These are phyloP conservation scores for Novumbra hubbsi DNA, from an alignment of 2,797 vertebrate genomes.

Conservation along the genomic window DNA sequence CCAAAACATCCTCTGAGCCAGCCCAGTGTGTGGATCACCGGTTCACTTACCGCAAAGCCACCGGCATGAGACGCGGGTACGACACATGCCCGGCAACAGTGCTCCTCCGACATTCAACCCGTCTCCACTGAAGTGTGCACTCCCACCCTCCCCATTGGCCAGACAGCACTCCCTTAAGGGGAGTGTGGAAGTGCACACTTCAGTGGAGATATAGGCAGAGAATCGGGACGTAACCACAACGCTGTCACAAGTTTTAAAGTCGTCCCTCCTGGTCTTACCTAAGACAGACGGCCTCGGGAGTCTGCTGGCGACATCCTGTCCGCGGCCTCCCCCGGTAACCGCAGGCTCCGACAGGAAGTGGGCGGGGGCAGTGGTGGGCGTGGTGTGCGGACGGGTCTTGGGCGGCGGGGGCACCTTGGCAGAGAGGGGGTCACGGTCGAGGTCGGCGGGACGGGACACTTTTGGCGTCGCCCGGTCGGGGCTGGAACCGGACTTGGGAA, in stretches of 20 bases:
- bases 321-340: slow-evolving; percentile 64
- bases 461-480: slow-evolving; percentile 54
- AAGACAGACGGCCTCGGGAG: slow-evolving; percentile 76
- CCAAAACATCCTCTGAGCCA: not conserved
- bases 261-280: slow-evolving; percentile 66
- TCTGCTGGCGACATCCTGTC: slow-evolving; percentile 67
- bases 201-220: not conserved
- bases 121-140: not conserved
- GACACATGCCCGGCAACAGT: not conserved
- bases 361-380: slow-evolving; percentile 55
- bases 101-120: not conserved
- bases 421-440: slow-evolving; percentile 35
- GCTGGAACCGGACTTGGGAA: slow-evolving; percentile 74
- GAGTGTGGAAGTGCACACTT: not conserved
- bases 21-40: not conserved
- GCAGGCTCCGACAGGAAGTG: slow-evolving; percentile 80
- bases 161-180: not conserved
- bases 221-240: not conserved
- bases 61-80: not conserved
- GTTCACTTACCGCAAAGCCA: not conserved
- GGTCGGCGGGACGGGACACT: slow-evolving; percentile 46
- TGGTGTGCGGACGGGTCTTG: slow-evolving; percentile 56
- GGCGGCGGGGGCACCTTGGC: slow-evolving; percentile 85
- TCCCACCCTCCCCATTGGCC: not conserved
- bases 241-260: not conserved